phyloP scores from a whole-genome alignment of 2,113 vertebrate genomes.

The Datnioides undecimradiatus region DNA sequence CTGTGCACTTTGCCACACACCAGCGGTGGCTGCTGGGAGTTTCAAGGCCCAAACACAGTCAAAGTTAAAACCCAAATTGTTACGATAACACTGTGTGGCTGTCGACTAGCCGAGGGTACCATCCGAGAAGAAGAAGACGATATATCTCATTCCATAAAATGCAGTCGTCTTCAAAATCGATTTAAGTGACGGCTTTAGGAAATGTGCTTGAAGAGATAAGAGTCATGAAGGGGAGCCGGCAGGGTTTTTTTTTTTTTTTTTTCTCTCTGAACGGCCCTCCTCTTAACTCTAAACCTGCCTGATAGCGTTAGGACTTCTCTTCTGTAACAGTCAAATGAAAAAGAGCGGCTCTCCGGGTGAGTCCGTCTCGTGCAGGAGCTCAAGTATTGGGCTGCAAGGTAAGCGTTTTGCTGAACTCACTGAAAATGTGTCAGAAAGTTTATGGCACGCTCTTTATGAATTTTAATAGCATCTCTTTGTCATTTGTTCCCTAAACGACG shows the following conservation, averaged over 20 bases:
- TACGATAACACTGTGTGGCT: conserved; percentile 6
- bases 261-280: conserved; percentile 42
- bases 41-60: conserved; percentile 23
- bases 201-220: conserved; percentile 79
- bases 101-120: conserved; percentile 4
- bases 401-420: conserved; percentile 67
- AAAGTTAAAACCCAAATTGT: conserved; percentile 53
- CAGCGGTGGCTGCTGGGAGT: conserved; percentile 13
- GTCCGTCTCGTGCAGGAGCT: conserved; percentile 51
- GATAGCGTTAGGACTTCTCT: conserved; percentile 52
- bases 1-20: background rate
- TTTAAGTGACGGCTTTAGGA: conserved; percentile 71
- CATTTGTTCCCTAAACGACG: conserved; percentile 33
- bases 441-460: conserved; percentile 39
- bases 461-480: conserved; percentile 59
- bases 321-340: conserved; percentile 58
- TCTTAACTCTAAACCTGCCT: conserved; percentile 70
- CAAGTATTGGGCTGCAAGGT: conserved; percentile 44
- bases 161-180: conserved; percentile 71
- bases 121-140: conserved; percentile 19
- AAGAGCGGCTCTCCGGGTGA: conserved; percentile 54
- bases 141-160: conserved; percentile 67
- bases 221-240: conserved; percentile 60
- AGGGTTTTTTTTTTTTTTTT: conserved; percentile 52
- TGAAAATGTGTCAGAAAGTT: conserved; percentile 66